Evolutionary conservation across 2,888 invertebrate genomes (phyloP).

Genomic region (Lacanobia oleracea): DNA sequence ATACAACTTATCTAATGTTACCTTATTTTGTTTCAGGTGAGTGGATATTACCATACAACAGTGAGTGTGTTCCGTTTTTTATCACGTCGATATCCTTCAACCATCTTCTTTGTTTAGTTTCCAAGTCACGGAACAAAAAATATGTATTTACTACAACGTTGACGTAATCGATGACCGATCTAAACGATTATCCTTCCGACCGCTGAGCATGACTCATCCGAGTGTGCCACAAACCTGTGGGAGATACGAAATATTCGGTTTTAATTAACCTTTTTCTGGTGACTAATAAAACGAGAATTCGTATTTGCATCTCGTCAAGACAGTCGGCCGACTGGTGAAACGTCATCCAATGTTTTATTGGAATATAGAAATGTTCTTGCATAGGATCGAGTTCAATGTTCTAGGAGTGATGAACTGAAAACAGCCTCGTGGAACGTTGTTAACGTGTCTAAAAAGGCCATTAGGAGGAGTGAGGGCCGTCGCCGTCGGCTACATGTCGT

Average conservation of each 20-base stretch:
- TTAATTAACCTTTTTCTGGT: constrained; percentile 80
- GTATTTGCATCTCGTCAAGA: constrained; percentile 69
- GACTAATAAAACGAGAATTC: constrained; percentile 77
- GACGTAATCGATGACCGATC: constrained; percentile 83
- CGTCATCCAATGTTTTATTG: constrained; percentile 45
- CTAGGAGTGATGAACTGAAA: constrained; percentile 69
- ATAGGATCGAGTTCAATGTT: constrained; percentile 64
- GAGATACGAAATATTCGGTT: constrained; percentile 73
- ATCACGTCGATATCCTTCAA: constrained; percentile 37
- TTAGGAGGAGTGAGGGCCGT: constrained; percentile 70
- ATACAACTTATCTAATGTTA: constrained; percentile 77
- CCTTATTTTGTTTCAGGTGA: constrained; percentile 77
- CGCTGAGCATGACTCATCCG: constrained; percentile 76
- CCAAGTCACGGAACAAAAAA: constrained; percentile 55
- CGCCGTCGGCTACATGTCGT: constrained; percentile 73
- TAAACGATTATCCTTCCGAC: constrained; percentile 77
- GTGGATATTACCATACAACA: constrained; percentile 51
- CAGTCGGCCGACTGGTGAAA: constrained; percentile 39
- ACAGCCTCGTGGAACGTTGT: constrained; percentile 72
- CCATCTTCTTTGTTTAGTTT: constrained; percentile 53
- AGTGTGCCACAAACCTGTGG: constrained; percentile 67
- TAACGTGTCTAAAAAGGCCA: constrained; percentile 76
- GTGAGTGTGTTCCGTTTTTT: constrained; percentile 52
- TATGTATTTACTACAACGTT: constrained; percentile 64
- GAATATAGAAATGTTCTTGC: constrained; percentile 36